These are phyloP conservation scores for Brachionus calyciflorus DNA, from an alignment of 1,140 invertebrate genomes.

Conservation along the genomic window DNA sequence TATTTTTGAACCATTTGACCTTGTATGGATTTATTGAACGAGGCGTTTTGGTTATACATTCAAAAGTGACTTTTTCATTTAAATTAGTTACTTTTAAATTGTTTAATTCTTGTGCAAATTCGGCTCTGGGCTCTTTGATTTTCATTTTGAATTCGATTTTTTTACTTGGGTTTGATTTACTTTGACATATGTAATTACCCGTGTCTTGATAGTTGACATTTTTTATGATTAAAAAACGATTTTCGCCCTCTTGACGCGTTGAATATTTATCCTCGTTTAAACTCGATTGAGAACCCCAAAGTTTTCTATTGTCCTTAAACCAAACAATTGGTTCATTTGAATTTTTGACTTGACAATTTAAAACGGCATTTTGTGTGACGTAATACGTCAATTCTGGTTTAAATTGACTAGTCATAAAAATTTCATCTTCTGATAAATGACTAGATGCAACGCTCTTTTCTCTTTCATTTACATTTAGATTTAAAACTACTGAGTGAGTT, in stretches of 20 bases:
- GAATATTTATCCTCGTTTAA: slow-evolving; percentile 28
- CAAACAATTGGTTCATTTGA: slow-evolving; percentile 32
- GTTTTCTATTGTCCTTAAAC: slow-evolving; percentile 24
- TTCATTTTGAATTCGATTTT: slow-evolving; percentile 41
- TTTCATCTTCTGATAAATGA: not conserved
- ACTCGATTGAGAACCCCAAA: not conserved
- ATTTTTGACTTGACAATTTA: slow-evolving; percentile 14
- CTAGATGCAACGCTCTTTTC: not conserved
- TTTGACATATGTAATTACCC: slow-evolving; percentile 9
- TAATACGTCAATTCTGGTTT: slow-evolving; percentile 21
- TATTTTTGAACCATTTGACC: slow-evolving; percentile 30
- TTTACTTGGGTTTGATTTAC: not conserved
- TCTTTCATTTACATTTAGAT: not conserved
- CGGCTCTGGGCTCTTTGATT: slow-evolving; percentile 2
- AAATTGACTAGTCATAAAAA: not conserved
- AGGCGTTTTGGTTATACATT: slow-evolving; percentile 35
- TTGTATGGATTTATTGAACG: slow-evolving; percentile 24
- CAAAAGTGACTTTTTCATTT: slow-evolving; percentile 11
- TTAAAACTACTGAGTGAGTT: not conserved
- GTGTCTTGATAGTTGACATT: not conserved
- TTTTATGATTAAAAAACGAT: slow-evolving; percentile 10
- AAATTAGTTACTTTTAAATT: not conserved
- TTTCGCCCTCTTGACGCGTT: not conserved
- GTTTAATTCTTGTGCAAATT: slow-evolving; percentile 17
- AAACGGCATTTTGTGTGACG: slow-evolving; percentile 7